Conservation (phyloP, 2,113 vertebrate genomes). For the Puntigrus tetrazona region DNA sequence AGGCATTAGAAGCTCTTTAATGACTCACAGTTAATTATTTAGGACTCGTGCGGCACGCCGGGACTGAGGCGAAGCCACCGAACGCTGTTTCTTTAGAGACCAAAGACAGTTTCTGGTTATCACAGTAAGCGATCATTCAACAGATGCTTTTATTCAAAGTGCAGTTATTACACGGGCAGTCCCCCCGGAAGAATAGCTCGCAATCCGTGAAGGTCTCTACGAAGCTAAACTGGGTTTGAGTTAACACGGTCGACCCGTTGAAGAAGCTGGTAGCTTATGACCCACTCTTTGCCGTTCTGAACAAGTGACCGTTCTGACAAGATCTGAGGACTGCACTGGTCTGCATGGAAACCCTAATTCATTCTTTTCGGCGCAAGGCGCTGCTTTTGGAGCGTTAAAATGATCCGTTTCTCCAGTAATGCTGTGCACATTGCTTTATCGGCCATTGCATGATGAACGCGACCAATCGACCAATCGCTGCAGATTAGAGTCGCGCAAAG, state of each 20-base stretch:
- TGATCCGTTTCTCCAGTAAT: too few relatives aligned
- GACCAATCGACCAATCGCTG: too few relatives aligned
- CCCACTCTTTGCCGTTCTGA: neutral
- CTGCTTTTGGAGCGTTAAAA: too few relatives aligned
- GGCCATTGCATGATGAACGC: too few relatives aligned
- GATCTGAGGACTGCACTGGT: too few relatives aligned
- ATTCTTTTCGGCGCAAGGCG: too few relatives aligned
- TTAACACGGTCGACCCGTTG: neutral
- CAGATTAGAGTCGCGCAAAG: too few relatives aligned
- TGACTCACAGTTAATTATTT: constrained; percentile 53
- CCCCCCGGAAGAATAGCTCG: neutral
- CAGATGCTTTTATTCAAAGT: neutral
- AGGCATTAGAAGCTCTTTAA: constrained; percentile 54
- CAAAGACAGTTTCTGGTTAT: neutral
- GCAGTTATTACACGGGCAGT: neutral
- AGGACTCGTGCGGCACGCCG: neutral
- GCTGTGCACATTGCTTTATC: too few relatives aligned
- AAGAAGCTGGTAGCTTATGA: neutral
- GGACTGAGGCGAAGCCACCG: neutral
- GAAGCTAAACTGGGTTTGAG: neutral
- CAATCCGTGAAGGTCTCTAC: neutral
- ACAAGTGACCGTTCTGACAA: too few relatives aligned
- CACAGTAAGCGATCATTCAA: neutral
- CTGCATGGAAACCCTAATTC: too few relatives aligned
- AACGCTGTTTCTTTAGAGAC: neutral